Conservation (phyloP, 1,140 invertebrate species). For the Drosophila ironensis region DNA sequence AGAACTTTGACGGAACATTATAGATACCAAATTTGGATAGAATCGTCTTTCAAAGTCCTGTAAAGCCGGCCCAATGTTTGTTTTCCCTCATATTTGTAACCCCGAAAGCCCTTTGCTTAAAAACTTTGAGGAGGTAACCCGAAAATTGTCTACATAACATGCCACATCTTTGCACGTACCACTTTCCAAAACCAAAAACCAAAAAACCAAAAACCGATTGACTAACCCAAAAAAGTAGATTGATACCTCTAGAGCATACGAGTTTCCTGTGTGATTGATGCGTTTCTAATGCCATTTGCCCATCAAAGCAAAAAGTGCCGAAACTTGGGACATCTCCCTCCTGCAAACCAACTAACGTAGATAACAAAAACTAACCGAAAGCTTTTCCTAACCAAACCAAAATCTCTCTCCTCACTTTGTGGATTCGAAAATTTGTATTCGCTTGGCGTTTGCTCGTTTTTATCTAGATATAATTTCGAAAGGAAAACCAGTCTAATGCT, state of each 20-base stretch:
- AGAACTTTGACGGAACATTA: too few relatives aligned
- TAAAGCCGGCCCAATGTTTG: conserved; percentile 13
- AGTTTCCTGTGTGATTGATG: conserved; percentile 50
- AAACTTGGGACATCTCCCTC: not conserved
- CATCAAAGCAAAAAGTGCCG: conserved; percentile 8
- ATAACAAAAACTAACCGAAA: conserved; percentile 43
- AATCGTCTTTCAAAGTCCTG: too few relatives aligned
- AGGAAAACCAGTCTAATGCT: conserved; percentile 78
- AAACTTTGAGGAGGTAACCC: conserved; percentile 19
- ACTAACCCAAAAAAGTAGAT: conserved; percentile 30
- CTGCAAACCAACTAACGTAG: conserved; percentile 20
- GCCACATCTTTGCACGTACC: conserved; percentile 31
- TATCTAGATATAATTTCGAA: conserved; percentile 49
- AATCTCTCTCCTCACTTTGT: conserved; percentile 13
- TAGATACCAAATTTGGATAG: too few relatives aligned
- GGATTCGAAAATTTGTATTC: conserved; percentile 37
- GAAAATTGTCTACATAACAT: not conserved
- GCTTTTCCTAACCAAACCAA: conserved; percentile 16
- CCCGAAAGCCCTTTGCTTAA: conserved; percentile 7
- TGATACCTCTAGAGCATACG: conserved; percentile 12
- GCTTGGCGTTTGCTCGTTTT: conserved; percentile 41
- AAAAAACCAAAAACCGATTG: not conserved
- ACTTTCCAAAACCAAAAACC: conserved; percentile 11
- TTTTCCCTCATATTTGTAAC: conserved; percentile 26
- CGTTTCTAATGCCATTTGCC: conserved; percentile 46